Evolutionary conservation across 2,113 vertebrate species (phyloP).

Genomic region (Chaetorhynchus papuensis): DNA sequence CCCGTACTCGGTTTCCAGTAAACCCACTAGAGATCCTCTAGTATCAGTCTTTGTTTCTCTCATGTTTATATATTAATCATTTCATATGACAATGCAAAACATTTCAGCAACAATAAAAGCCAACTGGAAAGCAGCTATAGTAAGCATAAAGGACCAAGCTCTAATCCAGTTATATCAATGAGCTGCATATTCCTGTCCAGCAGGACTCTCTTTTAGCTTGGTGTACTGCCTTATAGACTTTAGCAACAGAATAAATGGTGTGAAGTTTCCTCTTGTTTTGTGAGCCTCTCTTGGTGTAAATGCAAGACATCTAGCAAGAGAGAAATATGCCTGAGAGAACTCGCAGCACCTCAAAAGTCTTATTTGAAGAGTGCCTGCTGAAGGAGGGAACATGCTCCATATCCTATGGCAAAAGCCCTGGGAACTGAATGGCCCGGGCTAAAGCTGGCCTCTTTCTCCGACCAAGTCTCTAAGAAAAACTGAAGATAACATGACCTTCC

Average conservation of each 20-base stretch:
- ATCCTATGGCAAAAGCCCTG: not conserved
- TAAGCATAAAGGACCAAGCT: not conserved
- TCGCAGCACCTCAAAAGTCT: not conserved
- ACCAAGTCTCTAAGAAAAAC: not conserved
- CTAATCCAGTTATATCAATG: not conserved
- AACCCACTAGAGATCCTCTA: not conserved
- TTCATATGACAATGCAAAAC: not conserved
- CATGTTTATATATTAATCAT: conserved; percentile 24
- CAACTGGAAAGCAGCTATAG: not conserved
- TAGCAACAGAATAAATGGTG: not conserved
- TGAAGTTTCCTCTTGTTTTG: not conserved
- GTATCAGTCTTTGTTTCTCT: not conserved
- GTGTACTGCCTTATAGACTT: not conserved
- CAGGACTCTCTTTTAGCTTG: not conserved
- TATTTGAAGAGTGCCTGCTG: not conserved
- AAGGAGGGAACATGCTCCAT: not conserved
- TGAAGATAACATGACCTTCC: not conserved
- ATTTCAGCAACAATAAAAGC: not conserved
- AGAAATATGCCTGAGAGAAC: not conserved
- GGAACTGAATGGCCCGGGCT: not conserved
- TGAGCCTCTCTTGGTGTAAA: not conserved
- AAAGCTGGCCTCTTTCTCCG: not conserved
- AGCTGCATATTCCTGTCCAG: not conserved
- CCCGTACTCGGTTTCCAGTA: not conserved
- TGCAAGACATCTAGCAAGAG: not conserved